phyloP scores from a whole-genome alignment of 2,797 vertebrate genomes.

The Caiman crocodilus region DNA sequence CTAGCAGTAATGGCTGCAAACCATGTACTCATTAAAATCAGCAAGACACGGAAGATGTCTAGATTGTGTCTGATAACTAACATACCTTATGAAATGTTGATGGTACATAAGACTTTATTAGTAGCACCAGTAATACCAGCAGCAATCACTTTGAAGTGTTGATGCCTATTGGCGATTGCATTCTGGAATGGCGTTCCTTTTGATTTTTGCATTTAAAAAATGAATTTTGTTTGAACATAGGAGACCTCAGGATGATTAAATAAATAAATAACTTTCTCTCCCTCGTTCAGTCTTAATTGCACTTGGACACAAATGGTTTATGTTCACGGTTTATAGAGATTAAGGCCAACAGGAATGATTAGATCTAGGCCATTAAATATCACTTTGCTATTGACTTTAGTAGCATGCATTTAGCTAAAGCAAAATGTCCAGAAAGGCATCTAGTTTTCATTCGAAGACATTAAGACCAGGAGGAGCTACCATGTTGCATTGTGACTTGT shows the following conservation, averaged over 20 bases:
- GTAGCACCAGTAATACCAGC: constrained; percentile 35
- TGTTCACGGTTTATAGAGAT: rapidly evolving
- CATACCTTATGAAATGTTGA: neutral
- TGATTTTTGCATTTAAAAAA: neutral
- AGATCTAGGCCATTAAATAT: rapidly evolving
- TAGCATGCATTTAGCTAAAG: neutral
- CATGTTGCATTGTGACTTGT: neutral
- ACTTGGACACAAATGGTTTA: neutral
- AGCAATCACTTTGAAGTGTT: constrained; percentile 41
- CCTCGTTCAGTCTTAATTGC: rapidly evolving
- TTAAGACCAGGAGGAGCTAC: neutral
- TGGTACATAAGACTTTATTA: constrained; percentile 40
- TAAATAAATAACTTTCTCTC: neutral
- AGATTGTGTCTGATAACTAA: constrained; percentile 3
- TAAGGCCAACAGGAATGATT: neutral
- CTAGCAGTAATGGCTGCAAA: constrained; percentile 2
- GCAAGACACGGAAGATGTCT: constrained; percentile 51
- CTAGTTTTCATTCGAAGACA: neutral
- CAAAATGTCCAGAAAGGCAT: neutral
- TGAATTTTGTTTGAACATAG: neutral
- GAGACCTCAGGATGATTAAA: neutral
- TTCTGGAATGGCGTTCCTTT: constrained; percentile 17
- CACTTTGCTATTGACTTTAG: neutral
- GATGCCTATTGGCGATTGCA: constrained; percentile 38
- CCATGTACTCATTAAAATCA: constrained; percentile 28